Evolutionary conservation across 2,888 invertebrate species (phyloP).

Genomic region (Ctenicera cuprea): DNA sequence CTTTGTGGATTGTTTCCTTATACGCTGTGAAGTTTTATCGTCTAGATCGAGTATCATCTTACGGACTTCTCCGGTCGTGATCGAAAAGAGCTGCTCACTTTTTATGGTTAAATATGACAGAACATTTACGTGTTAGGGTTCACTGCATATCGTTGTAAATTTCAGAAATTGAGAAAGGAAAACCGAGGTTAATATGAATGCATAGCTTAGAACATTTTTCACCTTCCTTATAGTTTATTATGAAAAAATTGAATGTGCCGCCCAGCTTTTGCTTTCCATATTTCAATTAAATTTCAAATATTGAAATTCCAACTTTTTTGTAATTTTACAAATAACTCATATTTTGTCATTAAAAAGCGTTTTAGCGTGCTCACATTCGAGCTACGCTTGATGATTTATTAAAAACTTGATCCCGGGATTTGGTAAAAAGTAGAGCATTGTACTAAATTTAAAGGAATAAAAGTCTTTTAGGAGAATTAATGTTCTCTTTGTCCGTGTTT

Average conservation of each 20-base stretch:
- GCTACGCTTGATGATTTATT: conserved; percentile 29
- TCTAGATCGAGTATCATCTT: conserved; percentile 28
- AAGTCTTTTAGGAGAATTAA: conserved; percentile 42
- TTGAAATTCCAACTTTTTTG: background rate
- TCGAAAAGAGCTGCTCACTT: conserved; percentile 24
- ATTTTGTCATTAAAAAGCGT: conserved; percentile 19
- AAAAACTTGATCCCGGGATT: conserved; percentile 33
- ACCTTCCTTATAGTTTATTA: background rate
- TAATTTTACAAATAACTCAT: background rate
- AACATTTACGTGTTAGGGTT: conserved; percentile 28
- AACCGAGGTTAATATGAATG: background rate
- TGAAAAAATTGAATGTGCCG: background rate
- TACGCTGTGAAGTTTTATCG: conserved; percentile 39
- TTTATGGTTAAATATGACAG: conserved; percentile 37
- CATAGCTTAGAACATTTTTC: background rate
- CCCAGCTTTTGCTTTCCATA: background rate
- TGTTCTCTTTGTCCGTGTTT: conserved; percentile 42
- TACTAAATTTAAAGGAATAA: conserved; percentile 45
- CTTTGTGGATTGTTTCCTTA: conserved; percentile 44
- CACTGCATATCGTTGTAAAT: conserved; percentile 15
- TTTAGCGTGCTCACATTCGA: conserved; percentile 18
- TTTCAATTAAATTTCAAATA: conserved; percentile 5
- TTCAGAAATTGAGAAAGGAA: conserved; percentile 3
- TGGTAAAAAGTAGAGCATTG: conserved; percentile 29
- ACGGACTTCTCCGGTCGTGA: conserved; percentile 23